phyloP scores from a whole-genome alignment of 92 coral and sea anemone genomes.

The Scolanthus callimorphus region DNA sequence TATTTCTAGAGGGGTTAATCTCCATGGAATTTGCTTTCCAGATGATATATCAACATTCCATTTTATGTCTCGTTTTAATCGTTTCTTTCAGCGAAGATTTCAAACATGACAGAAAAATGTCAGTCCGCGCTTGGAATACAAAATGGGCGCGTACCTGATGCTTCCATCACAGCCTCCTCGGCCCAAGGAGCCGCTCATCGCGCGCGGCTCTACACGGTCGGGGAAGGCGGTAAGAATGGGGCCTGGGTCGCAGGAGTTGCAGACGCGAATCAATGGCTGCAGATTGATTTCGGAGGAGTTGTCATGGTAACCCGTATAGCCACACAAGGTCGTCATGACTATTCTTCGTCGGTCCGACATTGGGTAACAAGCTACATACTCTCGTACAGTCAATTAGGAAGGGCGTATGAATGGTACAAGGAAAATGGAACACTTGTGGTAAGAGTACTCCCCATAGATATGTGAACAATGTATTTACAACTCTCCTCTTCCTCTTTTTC shows the following conservation, averaged over 20 bases:
- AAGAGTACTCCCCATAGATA: not conserved
- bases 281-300: constrained; percentile 40
- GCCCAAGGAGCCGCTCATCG: constrained; percentile 22
- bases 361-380: constrained; percentile 37
- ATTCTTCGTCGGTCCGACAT: not conserved
- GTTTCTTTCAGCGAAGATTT: too few species aligned
- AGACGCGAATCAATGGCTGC: constrained; percentile 44
- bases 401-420: constrained; percentile 16
- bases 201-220: constrained; percentile 37
- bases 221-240: constrained; percentile 43
- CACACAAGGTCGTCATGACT: constrained; percentile 41
- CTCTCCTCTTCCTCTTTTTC: not conserved
- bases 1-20: too few species aligned
- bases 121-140: constrained; percentile 42
- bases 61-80: too few species aligned
- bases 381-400: constrained; percentile 33
- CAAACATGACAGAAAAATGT: too few species aligned
- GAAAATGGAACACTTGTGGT: constrained; percentile 23
- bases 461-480: not conserved
- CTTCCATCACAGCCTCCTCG: constrained; percentile 45
- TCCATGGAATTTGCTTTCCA: too few species aligned
- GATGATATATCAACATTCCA: too few species aligned
- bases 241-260: constrained; percentile 41
- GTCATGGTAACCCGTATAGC: constrained; percentile 27
- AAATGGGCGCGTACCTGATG: constrained; percentile 44